These are phyloP conservation scores for Papilio machaon DNA, from an alignment of 1,140 invertebrate species.

Conservation along the genomic window DNA sequence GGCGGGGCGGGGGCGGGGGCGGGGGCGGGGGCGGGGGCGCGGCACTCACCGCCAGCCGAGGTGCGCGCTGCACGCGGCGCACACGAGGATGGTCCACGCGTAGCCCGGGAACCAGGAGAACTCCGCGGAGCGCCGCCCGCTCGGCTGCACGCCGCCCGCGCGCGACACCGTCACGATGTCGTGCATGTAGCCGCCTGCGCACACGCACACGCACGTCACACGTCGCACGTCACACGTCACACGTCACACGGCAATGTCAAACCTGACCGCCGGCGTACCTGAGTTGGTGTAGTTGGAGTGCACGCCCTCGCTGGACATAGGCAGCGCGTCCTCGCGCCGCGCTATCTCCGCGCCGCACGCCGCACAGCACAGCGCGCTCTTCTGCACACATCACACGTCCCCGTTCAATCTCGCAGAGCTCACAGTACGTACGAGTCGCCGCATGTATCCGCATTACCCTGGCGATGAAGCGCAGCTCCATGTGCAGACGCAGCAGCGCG, in stretches of 20 bases:
- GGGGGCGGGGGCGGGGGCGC: slow-evolving; percentile 83
- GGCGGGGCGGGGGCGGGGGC: slow-evolving; percentile 79
- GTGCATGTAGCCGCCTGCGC: slow-evolving; percentile 86
- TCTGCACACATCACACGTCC: slow-evolving; percentile 46
- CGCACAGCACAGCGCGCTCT: slow-evolving; percentile 63
- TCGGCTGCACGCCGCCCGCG: slow-evolving; percentile 81
- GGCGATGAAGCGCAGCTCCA: slow-evolving; percentile 60
- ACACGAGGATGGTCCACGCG: slow-evolving; percentile 88
- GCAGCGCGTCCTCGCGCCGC: slow-evolving; percentile 84
- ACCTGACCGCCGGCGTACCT: slow-evolving; percentile 45
- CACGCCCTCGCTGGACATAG: slow-evolving; percentile 91
- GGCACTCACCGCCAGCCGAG: slow-evolving; percentile 84
- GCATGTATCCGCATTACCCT: slow-evolving; percentile 28
- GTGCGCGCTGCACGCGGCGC: slow-evolving; percentile 84
- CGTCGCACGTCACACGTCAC: too few species aligned
- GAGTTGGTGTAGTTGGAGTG: slow-evolving; percentile 90
- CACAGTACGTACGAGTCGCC: too few species aligned
- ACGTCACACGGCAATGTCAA: too few species aligned
- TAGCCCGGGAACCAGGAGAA: slow-evolving; percentile 93
- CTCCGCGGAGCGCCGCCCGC: slow-evolving; percentile 83
- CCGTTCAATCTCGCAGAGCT: too few species aligned
- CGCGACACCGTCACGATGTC: slow-evolving; percentile 88
- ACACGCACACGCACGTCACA: not conserved
- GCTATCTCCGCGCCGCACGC: slow-evolving; percentile 68
- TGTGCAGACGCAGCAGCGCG: slow-evolving; percentile 86